A percentile compares a stretch with the other conserved stretches of the same genome.
phyloP scores from a whole-genome alignment of 2,797 vertebrate genomes.

The Chelon auratus region DNA sequence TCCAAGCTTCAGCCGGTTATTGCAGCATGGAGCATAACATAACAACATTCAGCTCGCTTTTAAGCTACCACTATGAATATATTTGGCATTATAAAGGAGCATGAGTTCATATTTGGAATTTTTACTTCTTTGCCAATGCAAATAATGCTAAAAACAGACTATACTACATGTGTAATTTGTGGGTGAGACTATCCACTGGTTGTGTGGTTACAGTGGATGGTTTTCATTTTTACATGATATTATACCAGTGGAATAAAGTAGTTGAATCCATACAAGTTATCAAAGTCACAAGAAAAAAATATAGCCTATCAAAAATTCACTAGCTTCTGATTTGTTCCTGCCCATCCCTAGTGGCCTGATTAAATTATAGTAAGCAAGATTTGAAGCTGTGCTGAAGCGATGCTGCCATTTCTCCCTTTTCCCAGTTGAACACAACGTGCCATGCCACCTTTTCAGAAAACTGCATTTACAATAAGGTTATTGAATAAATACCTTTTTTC shows the following conservation, averaged over 20 bases:
- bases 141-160: neutral
- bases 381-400: constrained; percentile 36
- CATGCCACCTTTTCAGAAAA: constrained; percentile 42
- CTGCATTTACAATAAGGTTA: constrained; percentile 44
- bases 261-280: neutral
- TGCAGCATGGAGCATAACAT: too few relatives aligned
- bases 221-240: neutral
- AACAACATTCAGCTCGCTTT: too few relatives aligned
- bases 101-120: too few relatives aligned
- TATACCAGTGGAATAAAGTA: constrained; percentile 3
- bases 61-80: too few relatives aligned
- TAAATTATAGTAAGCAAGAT: constrained; percentile 46
- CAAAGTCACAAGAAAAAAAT: neutral
- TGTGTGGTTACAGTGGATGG: neutral
- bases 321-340: constrained; percentile 34
- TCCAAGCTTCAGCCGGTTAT: too few relatives aligned
- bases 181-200: neutral
- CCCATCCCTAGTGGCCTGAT: constrained; percentile 46
- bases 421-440: constrained; percentile 32
- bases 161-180: neutral
- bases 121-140: too few relatives aligned
- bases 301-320: constrained; percentile 12
- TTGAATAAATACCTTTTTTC: constrained; percentile 30
- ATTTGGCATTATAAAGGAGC: too few relatives aligned
- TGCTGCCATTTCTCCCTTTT: constrained; percentile 12